Conservation (phyloP, 2,888 invertebrate species). For the Nephrotoma guestfalica region DNA sequence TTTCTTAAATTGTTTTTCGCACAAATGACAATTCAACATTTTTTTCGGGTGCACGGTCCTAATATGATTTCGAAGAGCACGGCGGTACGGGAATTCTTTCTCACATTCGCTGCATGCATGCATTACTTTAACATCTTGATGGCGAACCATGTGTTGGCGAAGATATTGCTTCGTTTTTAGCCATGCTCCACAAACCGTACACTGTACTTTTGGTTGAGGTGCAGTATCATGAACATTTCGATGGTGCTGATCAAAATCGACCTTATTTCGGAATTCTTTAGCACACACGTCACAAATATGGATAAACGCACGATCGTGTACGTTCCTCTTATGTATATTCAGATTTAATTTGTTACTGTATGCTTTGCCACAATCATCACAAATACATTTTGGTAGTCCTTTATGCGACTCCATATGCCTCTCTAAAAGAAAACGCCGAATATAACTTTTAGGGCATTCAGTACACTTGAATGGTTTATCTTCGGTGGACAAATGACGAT, state of each 20-base stretch:
- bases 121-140: slow-evolving; percentile 21
- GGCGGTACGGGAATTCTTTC: slow-evolving; percentile 14
- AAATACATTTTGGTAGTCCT: slow-evolving; percentile 17
- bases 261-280: slow-evolving; percentile 26
- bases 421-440: slow-evolving; percentile 15
- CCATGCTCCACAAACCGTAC: slow-evolving; percentile 27
- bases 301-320: not conserved
- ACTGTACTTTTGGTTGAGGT: slow-evolving; percentile 25
- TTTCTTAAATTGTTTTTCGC: slow-evolving; percentile 27
- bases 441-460: slow-evolving; percentile 15
- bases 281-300: slow-evolving; percentile 23
- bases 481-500: slow-evolving; percentile 13
- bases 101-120: slow-evolving; percentile 26
- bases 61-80: slow-evolving; percentile 27
- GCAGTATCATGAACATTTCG: slow-evolving; percentile 23
- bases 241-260: slow-evolving; percentile 24
- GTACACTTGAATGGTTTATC: slow-evolving; percentile 14
- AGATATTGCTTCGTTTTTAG: slow-evolving; percentile 27
- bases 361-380: slow-evolving; percentile 24
- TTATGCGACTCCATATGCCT: slow-evolving; percentile 16
- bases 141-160: slow-evolving; percentile 26
- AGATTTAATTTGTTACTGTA: slow-evolving; percentile 11
- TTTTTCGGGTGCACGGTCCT: slow-evolving; percentile 27
- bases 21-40: slow-evolving; percentile 25
- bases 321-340: slow-evolving; percentile 22